Evolutionary conservation across 2,888 invertebrate species (phyloP).

Genomic region (Desoria tigrina): DNA sequence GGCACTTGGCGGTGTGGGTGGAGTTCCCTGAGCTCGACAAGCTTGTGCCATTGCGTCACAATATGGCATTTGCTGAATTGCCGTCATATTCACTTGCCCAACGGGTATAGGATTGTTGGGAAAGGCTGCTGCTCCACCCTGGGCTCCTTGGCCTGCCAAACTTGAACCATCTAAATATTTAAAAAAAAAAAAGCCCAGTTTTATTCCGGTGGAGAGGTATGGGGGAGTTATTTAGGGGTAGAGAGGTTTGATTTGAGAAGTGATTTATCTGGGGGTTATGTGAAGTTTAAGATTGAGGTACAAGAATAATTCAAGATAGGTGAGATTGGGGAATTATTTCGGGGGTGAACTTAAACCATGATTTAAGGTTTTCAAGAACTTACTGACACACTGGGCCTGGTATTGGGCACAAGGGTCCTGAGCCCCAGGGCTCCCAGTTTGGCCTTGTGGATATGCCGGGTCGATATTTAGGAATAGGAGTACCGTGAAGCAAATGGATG

Average conservation of each 20-base stretch:
- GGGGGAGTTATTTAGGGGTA: too few relatives aligned
- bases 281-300: too few relatives aligned
- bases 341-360: neutral
- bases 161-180: neutral
- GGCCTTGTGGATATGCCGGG: neutral
- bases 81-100: constrained; percentile 16
- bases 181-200: too few relatives aligned
- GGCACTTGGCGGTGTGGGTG: neutral
- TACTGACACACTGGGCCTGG: constrained; percentile 14
- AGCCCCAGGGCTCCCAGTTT: neutral
- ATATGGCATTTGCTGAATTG: constrained; percentile 15
- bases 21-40: constrained; percentile 6
- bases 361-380: neutral
- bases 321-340: too few relatives aligned
- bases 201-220: too few relatives aligned
- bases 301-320: too few relatives aligned
- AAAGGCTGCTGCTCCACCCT: neutral
- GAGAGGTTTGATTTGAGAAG: neutral
- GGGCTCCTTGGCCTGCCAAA: neutral
- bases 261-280: neutral
- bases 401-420: constrained; percentile 17
- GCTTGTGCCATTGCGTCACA: constrained; percentile 18
- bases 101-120: constrained; percentile 13
- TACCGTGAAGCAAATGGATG: too few relatives aligned
- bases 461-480: neutral